Percentiles rank a stretch among this genome's conserved stretches.
Conservation (phyloP, 2,888 invertebrate species). For the Andrena dorsata region DNA sequence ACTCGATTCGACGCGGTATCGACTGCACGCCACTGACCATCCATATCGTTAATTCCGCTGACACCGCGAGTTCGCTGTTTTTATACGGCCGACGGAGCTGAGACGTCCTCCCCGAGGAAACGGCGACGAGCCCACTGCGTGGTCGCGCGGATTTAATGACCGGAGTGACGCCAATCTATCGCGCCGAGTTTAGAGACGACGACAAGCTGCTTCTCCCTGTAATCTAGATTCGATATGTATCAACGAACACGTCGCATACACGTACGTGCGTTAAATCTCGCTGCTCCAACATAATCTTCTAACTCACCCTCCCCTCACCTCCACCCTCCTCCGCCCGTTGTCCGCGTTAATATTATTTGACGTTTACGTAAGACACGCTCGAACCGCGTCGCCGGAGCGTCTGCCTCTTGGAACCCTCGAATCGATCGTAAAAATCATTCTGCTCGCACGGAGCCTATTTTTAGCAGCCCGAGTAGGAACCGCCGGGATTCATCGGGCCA, state of each 20-base stretch:
- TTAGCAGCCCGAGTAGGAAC: slow-evolving; percentile 1
- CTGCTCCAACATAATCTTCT: not conserved
- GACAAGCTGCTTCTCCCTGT: not conserved
- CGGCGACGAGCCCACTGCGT: no score
- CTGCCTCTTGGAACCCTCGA: slow-evolving; percentile 31
- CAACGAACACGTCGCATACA: not conserved
- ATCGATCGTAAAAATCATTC: slow-evolving; percentile 51
- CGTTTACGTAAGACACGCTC: slow-evolving; percentile 48
- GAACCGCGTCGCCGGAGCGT: slow-evolving; percentile 23
- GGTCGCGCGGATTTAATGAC: not conserved
- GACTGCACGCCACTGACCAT: slow-evolving; percentile 2
- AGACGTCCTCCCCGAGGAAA: not conserved
- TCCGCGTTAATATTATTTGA: slow-evolving; percentile 46
- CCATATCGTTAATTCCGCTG: slow-evolving; percentile 19
- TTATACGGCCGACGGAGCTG: no score
- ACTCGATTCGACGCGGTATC: slow-evolving; percentile 16
- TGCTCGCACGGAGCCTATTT: slow-evolving; percentile 35
- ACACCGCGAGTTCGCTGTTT: slow-evolving; percentile 7
- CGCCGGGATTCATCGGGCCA: not conserved
- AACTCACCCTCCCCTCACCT: not conserved
- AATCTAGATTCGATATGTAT: not conserved
- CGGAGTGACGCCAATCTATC: slow-evolving; percentile 7
- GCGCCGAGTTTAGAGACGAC: slow-evolving; percentile 30
- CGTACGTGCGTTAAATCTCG: not conserved
- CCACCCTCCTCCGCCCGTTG: not conserved